phyloP scores from a whole-genome alignment of 2,797 vertebrate genomes.

The Sciurus carolinensis region DNA sequence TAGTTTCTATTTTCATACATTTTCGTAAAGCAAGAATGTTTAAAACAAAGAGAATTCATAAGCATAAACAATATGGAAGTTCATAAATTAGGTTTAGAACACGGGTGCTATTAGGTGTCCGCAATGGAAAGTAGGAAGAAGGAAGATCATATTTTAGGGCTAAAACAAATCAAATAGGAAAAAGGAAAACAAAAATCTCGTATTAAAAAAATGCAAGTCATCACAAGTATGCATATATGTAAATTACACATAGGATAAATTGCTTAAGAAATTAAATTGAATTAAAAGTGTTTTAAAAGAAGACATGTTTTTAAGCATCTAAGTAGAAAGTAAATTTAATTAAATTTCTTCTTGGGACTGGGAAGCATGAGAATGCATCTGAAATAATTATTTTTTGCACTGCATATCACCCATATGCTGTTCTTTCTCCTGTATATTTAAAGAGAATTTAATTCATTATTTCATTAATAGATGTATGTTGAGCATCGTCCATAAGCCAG shows the following conservation, averaged over 20 bases:
- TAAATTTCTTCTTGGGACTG: background rate
- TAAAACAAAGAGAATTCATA: background rate
- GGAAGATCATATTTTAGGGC: background rate
- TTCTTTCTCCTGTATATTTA: background rate
- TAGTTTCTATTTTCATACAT: background rate
- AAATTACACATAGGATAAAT: background rate
- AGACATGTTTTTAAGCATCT: background rate
- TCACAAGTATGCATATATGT: slow-evolving; percentile 12
- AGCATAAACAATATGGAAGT: background rate
- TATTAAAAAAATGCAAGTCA: background rate
- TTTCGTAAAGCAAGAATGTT: background rate
- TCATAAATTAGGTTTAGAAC: background rate
- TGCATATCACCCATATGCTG: background rate
- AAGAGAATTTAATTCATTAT: slow-evolving; percentile 20
- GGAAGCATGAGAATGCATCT: background rate
- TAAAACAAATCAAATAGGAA: background rate
- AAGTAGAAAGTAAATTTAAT: background rate
- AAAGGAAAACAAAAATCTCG: background rate
- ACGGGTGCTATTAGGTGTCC: background rate
- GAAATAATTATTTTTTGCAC: background rate
- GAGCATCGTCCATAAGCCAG: background rate
- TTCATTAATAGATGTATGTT: background rate
- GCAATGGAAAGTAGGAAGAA: background rate
- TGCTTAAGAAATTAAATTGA: background rate
- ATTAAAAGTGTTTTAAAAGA: background rate